These are phyloP conservation scores for Microctonus hyperodae DNA, from an alignment of 2,888 invertebrate genomes.

Conservation along the genomic window DNA sequence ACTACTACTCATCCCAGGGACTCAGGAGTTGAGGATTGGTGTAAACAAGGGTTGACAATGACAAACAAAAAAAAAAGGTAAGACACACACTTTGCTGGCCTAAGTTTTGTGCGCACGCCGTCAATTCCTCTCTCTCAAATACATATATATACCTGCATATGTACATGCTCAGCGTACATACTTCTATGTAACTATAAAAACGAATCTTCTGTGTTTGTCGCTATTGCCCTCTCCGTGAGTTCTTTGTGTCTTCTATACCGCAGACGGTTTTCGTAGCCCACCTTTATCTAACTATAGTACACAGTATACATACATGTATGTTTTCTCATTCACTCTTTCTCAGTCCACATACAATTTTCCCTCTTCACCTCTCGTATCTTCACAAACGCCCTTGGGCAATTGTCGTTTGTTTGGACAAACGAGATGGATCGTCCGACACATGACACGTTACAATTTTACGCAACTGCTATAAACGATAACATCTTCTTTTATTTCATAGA, in stretches of 20 bases:
- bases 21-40: conserved; percentile 30
- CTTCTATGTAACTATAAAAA: too few species aligned
- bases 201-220: too few species aligned
- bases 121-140: conserved; percentile 4
- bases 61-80: conserved; percentile 35
- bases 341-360: conserved; percentile 17
- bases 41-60: conserved; percentile 54
- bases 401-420: conserved; percentile 40
- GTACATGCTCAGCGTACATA: too few species aligned
- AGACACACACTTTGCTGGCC: conserved; percentile 7
- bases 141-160: background rate
- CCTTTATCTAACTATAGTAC: too few species aligned
- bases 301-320: too few species aligned
- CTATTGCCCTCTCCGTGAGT: too few species aligned
- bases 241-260: background rate
- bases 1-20: conserved; percentile 8
- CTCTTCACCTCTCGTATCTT: background rate
- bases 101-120: conserved; percentile 14
- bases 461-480: conserved; percentile 28
- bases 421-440: conserved; percentile 32
- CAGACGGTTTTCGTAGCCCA: conserved; percentile 31
- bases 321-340: conserved; percentile 13
- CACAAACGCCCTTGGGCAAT: conserved; percentile 29
- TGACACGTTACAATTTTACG: conserved; percentile 20
- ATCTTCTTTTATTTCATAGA: conserved; percentile 27